phyloP scores from a whole-genome alignment of 2,113 vertebrate species.

The Enhydra lutris region DNA sequence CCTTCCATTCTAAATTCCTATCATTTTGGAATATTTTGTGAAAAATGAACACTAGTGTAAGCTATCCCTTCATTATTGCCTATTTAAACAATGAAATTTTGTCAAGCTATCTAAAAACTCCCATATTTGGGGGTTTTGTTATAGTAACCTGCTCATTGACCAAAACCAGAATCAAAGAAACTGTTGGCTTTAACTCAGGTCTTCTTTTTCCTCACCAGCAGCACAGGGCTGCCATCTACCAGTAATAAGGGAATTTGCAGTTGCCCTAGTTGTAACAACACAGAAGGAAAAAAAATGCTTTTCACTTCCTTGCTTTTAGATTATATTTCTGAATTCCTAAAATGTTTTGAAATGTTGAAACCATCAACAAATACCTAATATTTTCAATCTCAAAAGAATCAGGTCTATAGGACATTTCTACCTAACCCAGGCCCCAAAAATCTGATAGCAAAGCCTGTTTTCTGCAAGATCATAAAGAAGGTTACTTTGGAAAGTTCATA shows the following conservation, averaged over 20 bases:
- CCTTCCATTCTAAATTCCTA: background rate
- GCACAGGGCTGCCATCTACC: constrained; percentile 61
- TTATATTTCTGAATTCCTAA: background rate
- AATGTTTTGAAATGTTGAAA: background rate
- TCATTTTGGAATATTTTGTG: background rate
- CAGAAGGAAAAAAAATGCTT: background rate
- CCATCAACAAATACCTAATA: background rate
- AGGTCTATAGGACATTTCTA: background rate
- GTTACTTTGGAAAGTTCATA: background rate
- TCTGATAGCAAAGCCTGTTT: background rate
- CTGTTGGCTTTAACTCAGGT: background rate
- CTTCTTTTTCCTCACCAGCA: background rate
- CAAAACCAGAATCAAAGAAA: background rate
- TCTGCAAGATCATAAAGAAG: background rate
- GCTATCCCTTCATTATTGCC: background rate
- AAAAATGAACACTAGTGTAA: background rate
- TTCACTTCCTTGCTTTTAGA: background rate
- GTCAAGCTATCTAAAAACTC: background rate
- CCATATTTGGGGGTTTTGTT: background rate
- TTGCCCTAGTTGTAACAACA: background rate
- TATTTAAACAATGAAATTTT: background rate
- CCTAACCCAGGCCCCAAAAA: background rate
- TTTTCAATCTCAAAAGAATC: background rate
- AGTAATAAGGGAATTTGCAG: constrained; percentile 18
- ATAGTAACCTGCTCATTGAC: background rate